phyloP scores from a whole-genome alignment of 2,888 invertebrate genomes.

The Caenorhabditis drosophilae region DNA sequence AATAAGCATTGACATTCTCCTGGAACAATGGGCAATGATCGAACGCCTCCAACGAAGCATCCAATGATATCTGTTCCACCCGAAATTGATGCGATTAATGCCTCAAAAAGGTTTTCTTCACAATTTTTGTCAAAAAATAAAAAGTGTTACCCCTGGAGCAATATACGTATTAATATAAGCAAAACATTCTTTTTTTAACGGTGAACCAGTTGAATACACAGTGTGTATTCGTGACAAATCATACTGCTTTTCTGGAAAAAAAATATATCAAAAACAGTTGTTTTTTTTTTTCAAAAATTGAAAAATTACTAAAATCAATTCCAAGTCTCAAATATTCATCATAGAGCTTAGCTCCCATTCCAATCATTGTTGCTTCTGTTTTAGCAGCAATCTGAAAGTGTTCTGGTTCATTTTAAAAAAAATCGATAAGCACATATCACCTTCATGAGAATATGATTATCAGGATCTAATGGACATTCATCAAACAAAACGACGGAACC shows the following conservation, averaged over 20 bases:
- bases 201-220: slow-evolving; percentile 71
- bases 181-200: slow-evolving; percentile 73
- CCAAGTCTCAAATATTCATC: slow-evolving; percentile 72
- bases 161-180: slow-evolving; percentile 74
- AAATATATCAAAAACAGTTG: not conserved
- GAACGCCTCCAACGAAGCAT: slow-evolving; percentile 74
- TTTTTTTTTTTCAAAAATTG: slow-evolving; percentile 13
- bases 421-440: no score
- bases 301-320: slow-evolving; percentile 58
- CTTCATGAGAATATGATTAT: slow-evolving; percentile 72
- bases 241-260: slow-evolving; percentile 70
- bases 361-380: slow-evolving; percentile 72
- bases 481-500: slow-evolving; percentile 73
- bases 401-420: no score
- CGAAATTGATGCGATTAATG: slow-evolving; percentile 64
- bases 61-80: slow-evolving; percentile 75
- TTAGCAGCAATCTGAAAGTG: slow-evolving; percentile 35
- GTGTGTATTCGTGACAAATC: slow-evolving; percentile 71
- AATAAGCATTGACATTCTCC: slow-evolving; percentile 74
- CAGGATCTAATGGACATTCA: slow-evolving; percentile 73
- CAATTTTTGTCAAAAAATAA: not conserved
- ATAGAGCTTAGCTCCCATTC: slow-evolving; percentile 74
- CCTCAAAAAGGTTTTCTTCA: slow-evolving; percentile 29
- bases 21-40: slow-evolving; percentile 72
- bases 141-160: slow-evolving; percentile 63